These are phyloP conservation scores for Nettapus auritus DNA, from an alignment of 2,113 vertebrate species.

Conservation along the genomic window DNA sequence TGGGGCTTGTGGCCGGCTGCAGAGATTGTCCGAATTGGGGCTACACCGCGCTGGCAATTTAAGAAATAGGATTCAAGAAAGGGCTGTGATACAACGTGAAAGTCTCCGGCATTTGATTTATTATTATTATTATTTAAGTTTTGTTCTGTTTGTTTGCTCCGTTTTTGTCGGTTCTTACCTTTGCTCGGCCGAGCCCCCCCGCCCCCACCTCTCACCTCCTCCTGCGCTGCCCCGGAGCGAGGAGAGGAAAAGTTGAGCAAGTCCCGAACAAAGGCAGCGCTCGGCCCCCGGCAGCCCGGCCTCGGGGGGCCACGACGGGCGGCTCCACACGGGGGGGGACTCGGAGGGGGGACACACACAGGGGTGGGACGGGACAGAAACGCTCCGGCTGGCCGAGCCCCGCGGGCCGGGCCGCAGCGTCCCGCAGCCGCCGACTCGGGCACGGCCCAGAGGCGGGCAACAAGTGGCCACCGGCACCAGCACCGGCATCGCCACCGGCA, in stretches of 20 bases:
- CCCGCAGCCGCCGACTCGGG: too few relatives aligned
- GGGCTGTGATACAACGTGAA: conserved; percentile 9
- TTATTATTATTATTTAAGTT: not conserved
- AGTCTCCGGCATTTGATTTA: not conserved
- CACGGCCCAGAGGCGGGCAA: not conserved
- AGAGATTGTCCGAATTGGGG: conserved; percentile 73
- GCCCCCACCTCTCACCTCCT: conserved; percentile 16
- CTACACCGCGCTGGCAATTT: conserved; percentile 78
- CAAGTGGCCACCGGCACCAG: not conserved
- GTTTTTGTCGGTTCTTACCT: conserved; percentile 10
- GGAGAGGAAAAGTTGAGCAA: conserved; percentile 73
- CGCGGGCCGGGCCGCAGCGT: too few relatives aligned
- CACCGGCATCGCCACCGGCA: too few relatives aligned
- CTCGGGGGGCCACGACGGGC: too few relatives aligned
- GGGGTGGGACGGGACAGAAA: too few relatives aligned
- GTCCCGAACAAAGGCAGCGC: conserved; percentile 50
- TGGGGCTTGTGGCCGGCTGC: conserved; percentile 69
- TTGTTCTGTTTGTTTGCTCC: not conserved
- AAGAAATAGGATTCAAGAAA: conserved; percentile 76
- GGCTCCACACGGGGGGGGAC: too few relatives aligned
- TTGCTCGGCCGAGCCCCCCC: not conserved
- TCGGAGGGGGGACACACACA: too few relatives aligned
- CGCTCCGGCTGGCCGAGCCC: too few relatives aligned
- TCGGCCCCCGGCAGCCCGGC: not conserved
- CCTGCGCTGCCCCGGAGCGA: conserved; percentile 9